Percentiles rank a stretch among this genome's conserved stretches.
Conservation (phyloP, 2,888 invertebrate genomes). For the Epirrhoe tristata region DNA sequence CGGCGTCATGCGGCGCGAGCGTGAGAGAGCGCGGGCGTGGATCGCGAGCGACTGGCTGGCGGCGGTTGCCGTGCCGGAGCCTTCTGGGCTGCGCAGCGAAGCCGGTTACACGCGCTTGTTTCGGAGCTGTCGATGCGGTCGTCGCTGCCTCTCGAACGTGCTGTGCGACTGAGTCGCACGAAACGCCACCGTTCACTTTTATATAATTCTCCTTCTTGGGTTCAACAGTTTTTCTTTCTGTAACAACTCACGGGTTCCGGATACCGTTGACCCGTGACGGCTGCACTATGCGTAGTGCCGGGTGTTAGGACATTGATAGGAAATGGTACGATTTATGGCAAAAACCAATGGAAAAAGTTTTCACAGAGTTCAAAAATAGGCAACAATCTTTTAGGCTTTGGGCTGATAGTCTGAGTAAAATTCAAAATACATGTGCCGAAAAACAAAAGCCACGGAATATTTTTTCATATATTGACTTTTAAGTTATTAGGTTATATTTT, state of each 20-base stretch:
- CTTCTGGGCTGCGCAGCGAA: constrained; percentile 45
- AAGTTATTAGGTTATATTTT: too few relatives aligned
- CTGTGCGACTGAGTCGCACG: constrained; percentile 76
- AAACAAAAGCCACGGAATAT: too few relatives aligned
- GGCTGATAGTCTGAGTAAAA: too few relatives aligned
- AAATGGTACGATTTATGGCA: constrained; percentile 41
- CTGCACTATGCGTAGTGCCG: constrained; percentile 43
- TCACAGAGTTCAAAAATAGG: too few relatives aligned
- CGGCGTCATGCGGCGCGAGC: constrained; percentile 52
- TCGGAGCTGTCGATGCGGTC: constrained; percentile 49
- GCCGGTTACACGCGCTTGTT: constrained; percentile 34
- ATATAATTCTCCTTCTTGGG: constrained; percentile 75
- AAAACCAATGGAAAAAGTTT: not conserved
- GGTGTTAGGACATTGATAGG: constrained; percentile 51
- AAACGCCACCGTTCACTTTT: constrained; percentile 69
- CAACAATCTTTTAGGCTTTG: too few relatives aligned
- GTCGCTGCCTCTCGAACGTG: constrained; percentile 62
- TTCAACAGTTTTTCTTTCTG: constrained; percentile 60
- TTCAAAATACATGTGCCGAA: too few relatives aligned
- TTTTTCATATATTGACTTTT: too few relatives aligned
- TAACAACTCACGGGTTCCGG: constrained; percentile 56
- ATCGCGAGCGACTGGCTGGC: constrained; percentile 49
- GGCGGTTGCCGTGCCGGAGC: constrained; percentile 45
- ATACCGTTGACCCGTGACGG: constrained; percentile 63
- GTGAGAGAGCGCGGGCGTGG: constrained; percentile 48